Evolutionary conservation across 2,888 invertebrate species (phyloP), one percentile per base, ranked within the genome.

Genomic region (Drepana falcataria): DNA sequence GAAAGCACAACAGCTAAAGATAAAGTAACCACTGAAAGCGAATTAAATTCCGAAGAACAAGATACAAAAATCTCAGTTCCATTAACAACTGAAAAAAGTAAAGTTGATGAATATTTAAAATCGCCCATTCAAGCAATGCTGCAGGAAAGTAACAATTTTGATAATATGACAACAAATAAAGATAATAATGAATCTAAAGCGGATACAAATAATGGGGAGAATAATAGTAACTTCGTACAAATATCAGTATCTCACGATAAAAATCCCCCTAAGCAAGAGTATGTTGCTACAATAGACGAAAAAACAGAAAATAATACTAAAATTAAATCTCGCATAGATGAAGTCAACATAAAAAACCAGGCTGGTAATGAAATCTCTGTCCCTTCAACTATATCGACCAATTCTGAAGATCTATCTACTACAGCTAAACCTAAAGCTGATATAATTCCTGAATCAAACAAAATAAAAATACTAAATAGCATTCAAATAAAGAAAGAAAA

Each of bases 381-480:
- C 7, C 61, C 60, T 48, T 60, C 55, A 6, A 61, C 61, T 35
- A 59, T 65, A 7, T 9, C 48, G 21, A 33, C 55, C 56, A 51
- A 7, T 53, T 53, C 3, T 9, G 9, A 66, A 35, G 47, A 55
- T 35, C 53, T 60, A 9, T 58, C 59, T 41, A 62, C 62, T 33
- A 56, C 59, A n/a, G 5, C 44, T 0, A 48, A 47, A 53, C 49
- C 57, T 0, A 56, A 71, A 67, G 51, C 64, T 61, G 55, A 54
- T 53, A 9, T 55, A 47, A 59, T 55, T 48, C 48, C 56, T 21
- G 63, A 63, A 44, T 57, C 66, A 35, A 63, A 65, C 55, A 58
- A 62, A 3, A 71, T 75, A 53, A 71, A 60, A 52, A 55, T 52
- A 2, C 49, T 49, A 9, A 66, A 66, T 6, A 69, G 65, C 61